Percentiles rank a stretch among this genome's conserved stretches.
Evolutionary conservation across 2,888 invertebrate species (phyloP).

Genomic region (Drosophila mayaguana): DNA sequence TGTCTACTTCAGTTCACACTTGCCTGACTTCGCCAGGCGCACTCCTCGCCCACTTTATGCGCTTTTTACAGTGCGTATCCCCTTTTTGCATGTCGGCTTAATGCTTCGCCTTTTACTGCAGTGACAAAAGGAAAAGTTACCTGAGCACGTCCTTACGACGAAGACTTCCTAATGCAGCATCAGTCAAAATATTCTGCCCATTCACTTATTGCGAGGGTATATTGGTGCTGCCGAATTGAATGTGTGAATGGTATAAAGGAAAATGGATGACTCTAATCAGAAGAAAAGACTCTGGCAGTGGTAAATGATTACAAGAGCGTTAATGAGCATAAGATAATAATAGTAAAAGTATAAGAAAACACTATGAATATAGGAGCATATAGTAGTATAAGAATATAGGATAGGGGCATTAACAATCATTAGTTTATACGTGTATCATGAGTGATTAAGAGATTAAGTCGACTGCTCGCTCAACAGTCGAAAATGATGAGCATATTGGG

Average conservation of each 20-base stretch:
- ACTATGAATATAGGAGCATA: too few species aligned
- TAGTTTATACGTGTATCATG: too few species aligned
- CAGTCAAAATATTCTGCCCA: conserved; percentile 1
- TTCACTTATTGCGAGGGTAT: neutral
- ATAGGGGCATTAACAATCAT: too few species aligned
- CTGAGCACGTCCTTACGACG: conserved; percentile 42
- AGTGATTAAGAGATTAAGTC: too few species aligned
- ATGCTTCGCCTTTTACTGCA: conserved; percentile 63
- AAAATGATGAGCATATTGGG: too few species aligned
- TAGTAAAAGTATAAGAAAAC: too few species aligned
- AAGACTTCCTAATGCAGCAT: neutral
- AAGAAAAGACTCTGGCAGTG: neutral
- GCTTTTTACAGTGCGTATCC: conserved; percentile 68
- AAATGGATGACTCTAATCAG: neutral
- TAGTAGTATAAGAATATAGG: too few species aligned
- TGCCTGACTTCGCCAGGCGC: conserved; percentile 42
- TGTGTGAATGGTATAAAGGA: neutral
- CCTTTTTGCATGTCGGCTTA: conserved; percentile 68
- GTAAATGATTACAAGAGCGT: too few species aligned
- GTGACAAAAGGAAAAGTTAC: conserved; percentile 49
- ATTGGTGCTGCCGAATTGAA: neutral
- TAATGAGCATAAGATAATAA: neutral
- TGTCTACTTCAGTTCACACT: conserved; percentile 42
- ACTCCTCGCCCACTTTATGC: conserved; percentile 64
- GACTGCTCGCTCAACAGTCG: too few species aligned